Evolutionary conservation across 30 jellyfish, hydroid and myxozoan species (phyloP).

Genomic region (Clytia hemisphaerica): DNA sequence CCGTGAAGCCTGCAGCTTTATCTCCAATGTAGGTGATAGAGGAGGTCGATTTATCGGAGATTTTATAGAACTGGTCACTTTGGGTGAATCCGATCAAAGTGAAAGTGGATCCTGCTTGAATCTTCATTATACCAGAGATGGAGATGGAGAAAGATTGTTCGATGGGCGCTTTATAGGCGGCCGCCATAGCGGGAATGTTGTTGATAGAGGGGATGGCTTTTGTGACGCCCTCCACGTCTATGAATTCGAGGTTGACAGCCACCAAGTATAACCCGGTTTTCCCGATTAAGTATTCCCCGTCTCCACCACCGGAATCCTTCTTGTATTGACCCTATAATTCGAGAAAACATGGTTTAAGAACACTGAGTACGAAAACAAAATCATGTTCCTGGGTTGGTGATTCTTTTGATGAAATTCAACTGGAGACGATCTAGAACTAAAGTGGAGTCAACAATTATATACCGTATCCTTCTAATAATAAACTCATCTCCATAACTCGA

Average conservation of each 20-base stretch:
- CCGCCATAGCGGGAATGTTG: conserved; percentile 50
- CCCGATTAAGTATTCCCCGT: conserved; percentile 11
- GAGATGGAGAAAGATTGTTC: conserved; percentile 36
- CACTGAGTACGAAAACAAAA: too few relatives aligned
- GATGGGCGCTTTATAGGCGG: conserved; percentile 17
- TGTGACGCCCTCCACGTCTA: conserved; percentile 44
- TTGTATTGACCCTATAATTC: too few relatives aligned
- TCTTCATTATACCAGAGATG: conserved; percentile 61
- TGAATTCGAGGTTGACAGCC: conserved; percentile 45
- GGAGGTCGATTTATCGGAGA: conserved; percentile 47
- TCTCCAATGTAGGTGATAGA: conserved; percentile 57
- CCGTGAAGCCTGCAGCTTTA: conserved; percentile 58
- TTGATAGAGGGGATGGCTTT: conserved; percentile 42
- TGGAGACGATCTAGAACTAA: too few relatives aligned
- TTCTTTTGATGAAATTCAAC: too few relatives aligned
- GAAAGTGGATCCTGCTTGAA: conserved; percentile 36
- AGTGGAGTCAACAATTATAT: too few relatives aligned
- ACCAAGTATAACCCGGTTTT: conserved; percentile 56
- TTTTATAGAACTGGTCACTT: conserved; percentile 39
- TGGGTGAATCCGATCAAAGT: conserved; percentile 70
- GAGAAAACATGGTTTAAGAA: too few relatives aligned
- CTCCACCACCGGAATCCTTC: conserved; percentile 6
- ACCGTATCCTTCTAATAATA: too few relatives aligned
- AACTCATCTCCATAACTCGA: too few relatives aligned
- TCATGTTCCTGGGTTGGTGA: too few relatives aligned